These are phyloP conservation scores for Paedocypris sp. DNA, from an alignment of 2,113 vertebrate genomes.

Conservation along the genomic window DNA sequence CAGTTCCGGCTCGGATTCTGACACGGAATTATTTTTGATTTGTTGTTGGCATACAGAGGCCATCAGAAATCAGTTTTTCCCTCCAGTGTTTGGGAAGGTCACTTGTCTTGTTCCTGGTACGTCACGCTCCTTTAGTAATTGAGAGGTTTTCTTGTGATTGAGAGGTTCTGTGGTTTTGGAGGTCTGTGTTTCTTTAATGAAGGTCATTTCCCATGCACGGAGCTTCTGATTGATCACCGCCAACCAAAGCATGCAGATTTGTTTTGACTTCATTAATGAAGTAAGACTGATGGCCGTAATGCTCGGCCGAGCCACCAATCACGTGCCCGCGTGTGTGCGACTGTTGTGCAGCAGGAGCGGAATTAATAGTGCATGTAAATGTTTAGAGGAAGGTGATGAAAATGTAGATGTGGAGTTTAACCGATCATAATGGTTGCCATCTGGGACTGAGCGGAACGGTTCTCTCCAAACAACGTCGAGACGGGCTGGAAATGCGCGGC, in stretches of 20 bases:
- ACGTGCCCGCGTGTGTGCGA: not conserved
- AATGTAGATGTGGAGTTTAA: conserved; percentile 28
- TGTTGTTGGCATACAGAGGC: not conserved
- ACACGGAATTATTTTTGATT: conserved; percentile 6
- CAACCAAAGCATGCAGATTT: conserved; percentile 9
- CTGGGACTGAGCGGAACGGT: conserved; percentile 13
- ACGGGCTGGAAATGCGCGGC: not conserved
- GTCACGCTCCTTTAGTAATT: conserved; percentile 6
- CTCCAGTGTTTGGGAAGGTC: conserved; percentile 9
- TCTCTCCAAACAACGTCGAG: too few species aligned
- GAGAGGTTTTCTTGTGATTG: conserved; percentile 13
- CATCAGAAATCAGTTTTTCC: too few species aligned
- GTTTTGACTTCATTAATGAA: conserved; percentile 40
- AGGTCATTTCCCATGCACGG: conserved; percentile 27
- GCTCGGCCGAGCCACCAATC: conserved; percentile 5
- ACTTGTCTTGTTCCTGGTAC: not conserved
- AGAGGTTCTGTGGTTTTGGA: conserved; percentile 17
- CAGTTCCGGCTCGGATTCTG: too few species aligned
- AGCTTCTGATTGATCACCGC: conserved; percentile 32
- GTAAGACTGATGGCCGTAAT: conserved; percentile 23
- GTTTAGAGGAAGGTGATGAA: conserved; percentile 10
- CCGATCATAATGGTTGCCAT: conserved; percentile 24
- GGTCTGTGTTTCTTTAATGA: conserved; percentile 17
- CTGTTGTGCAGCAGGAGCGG: not conserved
- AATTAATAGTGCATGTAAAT: conserved; percentile 22